These are phyloP conservation scores for Gambusia holbrooki DNA, from an alignment of 2,113 vertebrate species.

Conservation along the genomic window DNA sequence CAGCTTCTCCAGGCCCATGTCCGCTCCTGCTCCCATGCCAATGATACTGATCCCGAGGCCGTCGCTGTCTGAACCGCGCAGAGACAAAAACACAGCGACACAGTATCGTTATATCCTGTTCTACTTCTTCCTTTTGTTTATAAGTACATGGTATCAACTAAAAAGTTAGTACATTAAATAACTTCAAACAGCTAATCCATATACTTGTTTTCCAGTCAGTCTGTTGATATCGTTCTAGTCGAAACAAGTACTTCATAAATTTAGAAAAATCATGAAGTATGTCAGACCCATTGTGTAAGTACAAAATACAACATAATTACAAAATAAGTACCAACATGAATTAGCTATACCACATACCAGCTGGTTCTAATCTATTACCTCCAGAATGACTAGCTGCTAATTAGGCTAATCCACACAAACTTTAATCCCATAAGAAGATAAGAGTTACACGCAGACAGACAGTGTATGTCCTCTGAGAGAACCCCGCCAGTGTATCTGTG, in stretches of 20 bases:
- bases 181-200: neutral
- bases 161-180: neutral
- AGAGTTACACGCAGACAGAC: slow-evolving; percentile 44
- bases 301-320: neutral
- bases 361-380: slow-evolving; percentile 49
- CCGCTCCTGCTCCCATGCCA: slow-evolving; percentile 94
- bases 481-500: slow-evolving; percentile 12
- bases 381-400: slow-evolving; percentile 58
- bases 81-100: neutral
- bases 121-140: neutral
- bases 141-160: neutral
- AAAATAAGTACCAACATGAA: neutral
- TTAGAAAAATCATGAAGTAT: too few species aligned
- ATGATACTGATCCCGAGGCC: slow-evolving; percentile 98
- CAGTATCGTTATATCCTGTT: neutral
- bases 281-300: neutral
- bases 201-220: neutral
- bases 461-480: slow-evolving; percentile 19
- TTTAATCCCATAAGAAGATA: slow-evolving; percentile 70
- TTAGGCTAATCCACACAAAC: slow-evolving; percentile 71
- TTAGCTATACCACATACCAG: slow-evolving; percentile 30
- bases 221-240: too few species aligned
- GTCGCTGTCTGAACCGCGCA: slow-evolving; percentile 82
- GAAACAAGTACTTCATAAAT: too few species aligned
- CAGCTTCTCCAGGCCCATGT: slow-evolving; percentile 96